Conservation (phyloP, 2,797 vertebrate species). For the Morus bassanus region DNA sequence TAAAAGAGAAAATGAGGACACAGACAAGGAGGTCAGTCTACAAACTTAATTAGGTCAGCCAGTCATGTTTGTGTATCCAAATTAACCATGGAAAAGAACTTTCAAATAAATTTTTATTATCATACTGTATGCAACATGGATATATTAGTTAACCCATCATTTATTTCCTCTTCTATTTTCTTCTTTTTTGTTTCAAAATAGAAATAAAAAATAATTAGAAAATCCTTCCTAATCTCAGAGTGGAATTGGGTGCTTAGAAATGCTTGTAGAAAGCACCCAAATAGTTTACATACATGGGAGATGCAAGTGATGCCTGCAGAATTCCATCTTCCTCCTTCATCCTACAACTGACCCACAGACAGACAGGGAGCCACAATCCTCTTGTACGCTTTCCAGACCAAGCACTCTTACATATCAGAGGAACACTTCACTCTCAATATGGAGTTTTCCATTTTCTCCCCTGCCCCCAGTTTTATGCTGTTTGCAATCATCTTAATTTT, state of each 20-base stretch:
- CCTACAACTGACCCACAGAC: neutral
- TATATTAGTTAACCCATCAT: neutral
- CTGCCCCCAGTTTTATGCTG: neutral
- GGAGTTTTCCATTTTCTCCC: neutral
- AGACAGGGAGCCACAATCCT: neutral
- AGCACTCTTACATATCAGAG: neutral
- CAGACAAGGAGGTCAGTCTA: neutral
- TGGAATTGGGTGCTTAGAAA: neutral
- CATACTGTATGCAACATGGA: rapidly evolving
- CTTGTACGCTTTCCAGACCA: neutral
- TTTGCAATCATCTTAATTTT: neutral
- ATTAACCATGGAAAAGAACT: neutral
- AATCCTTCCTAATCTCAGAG: neutral
- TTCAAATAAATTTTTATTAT: neutral
- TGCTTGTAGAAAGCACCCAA: neutral
- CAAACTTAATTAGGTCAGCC: neutral
- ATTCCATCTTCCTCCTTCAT: neutral
- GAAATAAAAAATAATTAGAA: neutral
- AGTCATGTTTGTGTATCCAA: neutral
- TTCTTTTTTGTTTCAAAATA: neutral
- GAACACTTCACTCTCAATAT: neutral
- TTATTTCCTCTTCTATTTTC: neutral
- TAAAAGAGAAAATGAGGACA: neutral
- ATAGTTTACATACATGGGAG: neutral
- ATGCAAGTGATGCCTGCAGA: neutral